Percentiles rank a stretch among this genome's conserved stretches.
Evolutionary conservation across 2,113 vertebrate species (phyloP).

Genomic region (Genyomyrus donnyi): DNA sequence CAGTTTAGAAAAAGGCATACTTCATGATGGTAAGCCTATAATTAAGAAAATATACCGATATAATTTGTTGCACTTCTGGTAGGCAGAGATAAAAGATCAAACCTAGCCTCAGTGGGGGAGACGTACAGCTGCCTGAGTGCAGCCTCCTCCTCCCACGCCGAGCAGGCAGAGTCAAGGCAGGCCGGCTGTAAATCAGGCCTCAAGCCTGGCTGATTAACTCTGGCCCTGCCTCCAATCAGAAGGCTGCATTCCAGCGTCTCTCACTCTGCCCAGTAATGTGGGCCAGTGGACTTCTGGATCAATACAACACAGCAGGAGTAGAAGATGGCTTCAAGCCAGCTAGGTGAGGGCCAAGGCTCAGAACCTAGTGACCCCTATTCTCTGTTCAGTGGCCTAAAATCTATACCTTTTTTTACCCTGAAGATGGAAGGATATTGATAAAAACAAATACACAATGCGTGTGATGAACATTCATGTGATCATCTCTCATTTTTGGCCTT

Average conservation of each 20-base stretch:
- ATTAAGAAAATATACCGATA: neutral
- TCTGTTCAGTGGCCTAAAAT: constrained; percentile 32
- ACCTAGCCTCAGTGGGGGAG: neutral
- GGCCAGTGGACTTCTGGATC: constrained; percentile 16
- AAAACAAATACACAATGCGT: neutral
- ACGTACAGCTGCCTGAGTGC: neutral
- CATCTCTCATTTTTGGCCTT: neutral
- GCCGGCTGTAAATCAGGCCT: neutral
- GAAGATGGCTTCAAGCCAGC: neutral
- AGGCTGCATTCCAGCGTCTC: neutral
- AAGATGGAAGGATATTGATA: neutral
- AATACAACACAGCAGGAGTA: neutral
- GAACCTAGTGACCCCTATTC: constrained; percentile 35
- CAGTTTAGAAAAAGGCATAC: neutral
- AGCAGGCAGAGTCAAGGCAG: neutral
- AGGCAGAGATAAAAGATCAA: neutral
- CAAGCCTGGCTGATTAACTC: neutral
- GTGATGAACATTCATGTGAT: neutral
- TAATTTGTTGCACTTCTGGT: neutral
- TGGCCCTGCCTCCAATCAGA: neutral
- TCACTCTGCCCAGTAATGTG: neutral
- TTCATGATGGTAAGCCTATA: neutral
- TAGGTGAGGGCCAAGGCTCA: neutral
- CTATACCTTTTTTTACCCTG: neutral
- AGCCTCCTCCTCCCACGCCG: neutral